Base-by-base conservation (phyloP, 2,888 invertebrate species). In the Phengaris arion region DNA sequence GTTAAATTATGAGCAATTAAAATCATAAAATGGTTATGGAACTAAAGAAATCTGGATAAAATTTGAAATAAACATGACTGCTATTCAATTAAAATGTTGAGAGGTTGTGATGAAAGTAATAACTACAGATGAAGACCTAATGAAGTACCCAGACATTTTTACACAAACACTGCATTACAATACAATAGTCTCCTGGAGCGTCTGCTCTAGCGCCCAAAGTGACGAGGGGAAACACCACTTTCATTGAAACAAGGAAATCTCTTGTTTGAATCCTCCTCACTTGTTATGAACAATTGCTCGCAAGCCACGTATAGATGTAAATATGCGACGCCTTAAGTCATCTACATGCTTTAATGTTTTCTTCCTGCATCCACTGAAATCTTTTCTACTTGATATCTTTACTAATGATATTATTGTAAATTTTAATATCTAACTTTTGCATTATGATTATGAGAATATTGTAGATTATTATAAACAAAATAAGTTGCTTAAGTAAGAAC, bases 241-340 rank as follows among this genome's bases (percentile, higher is more conserved):
- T 84, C 86, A 88, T 89, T 89, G 87, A 88, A 90, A 89, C 89
- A 85, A 84, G 87, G 84, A 88, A 89, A 87, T 84, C 86, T 85
- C 84, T 85, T 87, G 87, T 88, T 85, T 85, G 86, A 85, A 85
- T 87, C 87, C 87, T 87, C 87, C 86, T 85, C 81, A 81, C 80
- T 82, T 76, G 79, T 79, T 79, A 78, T 74, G 76, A 78, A 78
- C 79, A 79, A 80, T 79, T 79, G 79, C 76, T 78, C 74, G 74
- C 68, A 68, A 74, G 73, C 15, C 76, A 77, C 69, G 52, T 74
- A 52, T 68, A 76, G 64, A 46, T 46, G 48, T 15, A 64, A 15
- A 74, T 55, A 12, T 22, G 55, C 5, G n/a, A 64, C 64, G 64
- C 64, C 35, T 64, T 15, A 12, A 64, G 35, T 15, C 48, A 70